phyloP scores from a whole-genome alignment of 2,888 invertebrate species.

The Brachynemurus nebulosus region DNA sequence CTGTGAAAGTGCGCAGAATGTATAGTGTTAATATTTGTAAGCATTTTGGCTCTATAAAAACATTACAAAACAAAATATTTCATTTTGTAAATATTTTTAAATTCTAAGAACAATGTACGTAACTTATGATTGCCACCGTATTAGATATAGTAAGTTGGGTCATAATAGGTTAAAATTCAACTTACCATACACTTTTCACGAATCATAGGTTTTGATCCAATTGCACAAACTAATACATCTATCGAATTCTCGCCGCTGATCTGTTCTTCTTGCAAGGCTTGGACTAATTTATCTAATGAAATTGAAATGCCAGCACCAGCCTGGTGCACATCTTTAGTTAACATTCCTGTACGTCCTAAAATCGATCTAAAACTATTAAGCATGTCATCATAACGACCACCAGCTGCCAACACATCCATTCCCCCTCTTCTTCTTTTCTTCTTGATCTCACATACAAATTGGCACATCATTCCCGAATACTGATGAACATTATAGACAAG shows the following conservation, averaged over 20 bases:
- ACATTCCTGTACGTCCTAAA: slow-evolving; percentile 27
- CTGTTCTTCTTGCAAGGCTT: slow-evolving; percentile 39
- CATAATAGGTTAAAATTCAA: slow-evolving; percentile 19
- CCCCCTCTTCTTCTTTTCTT: slow-evolving; percentile 38
- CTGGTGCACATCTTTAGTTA: slow-evolving; percentile 28
- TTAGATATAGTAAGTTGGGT: too few species aligned
- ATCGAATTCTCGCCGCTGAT: slow-evolving; percentile 30
- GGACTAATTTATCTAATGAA: slow-evolving; percentile 63
- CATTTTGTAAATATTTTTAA: too few species aligned
- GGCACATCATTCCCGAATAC: slow-evolving; percentile 54
- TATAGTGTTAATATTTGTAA: too few species aligned
- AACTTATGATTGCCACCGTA: too few species aligned
- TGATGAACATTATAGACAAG: slow-evolving; percentile 45
- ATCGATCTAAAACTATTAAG: slow-evolving; percentile 42
- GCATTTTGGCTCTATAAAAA: too few species aligned
- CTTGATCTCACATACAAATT: slow-evolving; percentile 45
- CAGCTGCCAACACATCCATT: slow-evolving; percentile 66
- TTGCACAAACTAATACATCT: slow-evolving; percentile 56
- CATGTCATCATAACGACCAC: slow-evolving; percentile 80
- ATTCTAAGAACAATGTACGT: too few species aligned
- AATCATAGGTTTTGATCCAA: slow-evolving; percentile 40
- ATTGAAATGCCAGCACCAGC: slow-evolving; percentile 74
- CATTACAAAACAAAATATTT: too few species aligned
- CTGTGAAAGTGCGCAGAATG: too few species aligned
- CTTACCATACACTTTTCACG: slow-evolving; percentile 36